phyloP scores from a whole-genome alignment of 2,797 vertebrate species.

The Epinephelus malabaricus region DNA sequence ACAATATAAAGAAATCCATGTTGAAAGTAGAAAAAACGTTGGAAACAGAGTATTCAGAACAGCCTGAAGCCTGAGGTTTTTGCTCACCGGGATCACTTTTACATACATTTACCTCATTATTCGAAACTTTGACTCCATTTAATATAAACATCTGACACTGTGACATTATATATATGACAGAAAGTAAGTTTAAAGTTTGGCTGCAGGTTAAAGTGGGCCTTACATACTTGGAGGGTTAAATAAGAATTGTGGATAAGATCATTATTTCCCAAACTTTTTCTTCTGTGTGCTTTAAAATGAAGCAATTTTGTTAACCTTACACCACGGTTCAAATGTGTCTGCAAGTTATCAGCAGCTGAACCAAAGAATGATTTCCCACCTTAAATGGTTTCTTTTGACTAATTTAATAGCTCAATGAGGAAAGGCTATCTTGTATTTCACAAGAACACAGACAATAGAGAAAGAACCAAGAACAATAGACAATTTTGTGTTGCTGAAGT shows the following conservation, averaged over 20 bases:
- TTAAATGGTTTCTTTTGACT: slow-evolving; percentile 4
- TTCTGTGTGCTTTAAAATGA: neutral
- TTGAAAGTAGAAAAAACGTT: too few species aligned
- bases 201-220: neutral
- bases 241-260: too few species aligned
- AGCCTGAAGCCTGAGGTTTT: too few species aligned
- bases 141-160: too few species aligned
- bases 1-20: too few species aligned
- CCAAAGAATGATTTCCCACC: neutral
- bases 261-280: neutral
- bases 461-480: neutral
- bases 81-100: too few species aligned
- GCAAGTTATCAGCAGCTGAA: neutral
- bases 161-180: too few species aligned
- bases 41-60: too few species aligned
- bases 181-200: too few species aligned
- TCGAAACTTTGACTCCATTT: too few species aligned
- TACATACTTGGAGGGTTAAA: neutral
- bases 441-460: slow-evolving; percentile 7
- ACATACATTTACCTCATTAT: too few species aligned
- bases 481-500: neutral
- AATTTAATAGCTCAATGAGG: neutral
- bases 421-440: neutral
- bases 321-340: neutral
- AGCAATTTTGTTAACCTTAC: neutral